These are phyloP conservation scores for Grus americana DNA, from an alignment of 2,113 vertebrate genomes.

Conservation along the genomic window DNA sequence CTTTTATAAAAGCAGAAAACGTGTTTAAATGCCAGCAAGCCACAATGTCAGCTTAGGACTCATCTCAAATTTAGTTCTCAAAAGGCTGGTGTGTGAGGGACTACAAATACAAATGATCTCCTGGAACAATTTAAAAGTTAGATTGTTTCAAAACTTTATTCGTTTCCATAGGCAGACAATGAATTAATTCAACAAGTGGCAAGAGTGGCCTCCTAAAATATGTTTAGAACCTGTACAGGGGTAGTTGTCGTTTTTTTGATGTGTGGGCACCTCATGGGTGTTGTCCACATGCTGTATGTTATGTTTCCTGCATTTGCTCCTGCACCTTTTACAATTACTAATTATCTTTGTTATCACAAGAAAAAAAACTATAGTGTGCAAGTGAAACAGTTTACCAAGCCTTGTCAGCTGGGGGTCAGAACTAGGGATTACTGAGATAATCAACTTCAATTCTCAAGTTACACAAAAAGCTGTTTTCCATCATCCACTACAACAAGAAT, in stretches of 20 bases:
- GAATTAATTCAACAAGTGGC: background rate
- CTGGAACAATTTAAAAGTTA: background rate
- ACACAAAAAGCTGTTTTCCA: background rate
- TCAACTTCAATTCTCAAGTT: background rate
- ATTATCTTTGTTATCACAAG: background rate
- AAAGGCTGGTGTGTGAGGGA: background rate
- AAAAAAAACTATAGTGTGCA: background rate
- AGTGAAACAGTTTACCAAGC: background rate
- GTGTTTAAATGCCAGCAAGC: background rate
- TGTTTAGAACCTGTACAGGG: background rate
- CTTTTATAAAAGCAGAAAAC: background rate
- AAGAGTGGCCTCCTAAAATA: background rate
- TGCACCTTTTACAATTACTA: background rate
- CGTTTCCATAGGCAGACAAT: background rate
- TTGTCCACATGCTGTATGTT: rapidly evolving
- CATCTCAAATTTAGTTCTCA: background rate
- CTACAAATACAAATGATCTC: background rate
- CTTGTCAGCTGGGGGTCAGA: background rate
- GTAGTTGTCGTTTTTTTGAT: background rate
- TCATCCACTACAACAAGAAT: background rate
- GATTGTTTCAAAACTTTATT: background rate
- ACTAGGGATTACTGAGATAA: background rate
- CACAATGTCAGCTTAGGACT: background rate
- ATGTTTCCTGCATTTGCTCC: background rate
- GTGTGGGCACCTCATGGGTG: background rate